phyloP scores from a whole-genome alignment of 2,797 vertebrate genomes.

The Psittacula echo region DNA sequence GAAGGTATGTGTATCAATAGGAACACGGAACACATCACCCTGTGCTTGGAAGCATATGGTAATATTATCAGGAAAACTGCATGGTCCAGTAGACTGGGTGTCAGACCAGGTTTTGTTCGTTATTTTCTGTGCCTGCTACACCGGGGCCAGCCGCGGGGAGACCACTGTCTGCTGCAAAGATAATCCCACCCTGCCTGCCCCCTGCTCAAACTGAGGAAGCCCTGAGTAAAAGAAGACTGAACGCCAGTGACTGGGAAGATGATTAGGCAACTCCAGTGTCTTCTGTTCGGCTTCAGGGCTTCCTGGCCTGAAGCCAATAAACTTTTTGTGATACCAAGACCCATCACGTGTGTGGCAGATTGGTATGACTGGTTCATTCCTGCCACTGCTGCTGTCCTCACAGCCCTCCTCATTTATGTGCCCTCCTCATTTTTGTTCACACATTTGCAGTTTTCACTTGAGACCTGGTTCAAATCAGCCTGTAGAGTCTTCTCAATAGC shows the following conservation, averaged over 20 bases:
- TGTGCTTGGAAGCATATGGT: not conserved
- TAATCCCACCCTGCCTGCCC: not conserved
- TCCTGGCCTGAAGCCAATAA: not conserved
- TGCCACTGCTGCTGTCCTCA: not conserved
- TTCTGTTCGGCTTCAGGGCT: not conserved
- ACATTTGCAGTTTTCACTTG: not conserved
- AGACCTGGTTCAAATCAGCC: not conserved
- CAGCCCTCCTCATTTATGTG: not conserved
- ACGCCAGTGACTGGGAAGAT: not conserved
- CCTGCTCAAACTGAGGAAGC: not conserved
- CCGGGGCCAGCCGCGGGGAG: fast-evolving
- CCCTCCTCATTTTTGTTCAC: not conserved
- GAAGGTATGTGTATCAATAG: not conserved
- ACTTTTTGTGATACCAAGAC: not conserved
- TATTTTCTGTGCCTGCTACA: not conserved
- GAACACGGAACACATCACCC: not conserved
- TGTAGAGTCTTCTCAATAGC: not conserved
- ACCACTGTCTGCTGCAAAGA: not conserved
- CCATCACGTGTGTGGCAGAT: not conserved
- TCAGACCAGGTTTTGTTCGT: not conserved
- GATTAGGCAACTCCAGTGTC: not conserved
- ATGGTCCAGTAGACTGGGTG: not conserved
- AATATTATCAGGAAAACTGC: not conserved
- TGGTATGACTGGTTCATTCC: not conserved
- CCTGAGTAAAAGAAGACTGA: not conserved